Evolutionary conservation across 2,888 invertebrate genomes (phyloP), one percentile per base, ranked within the genome.

Genomic region (Cheilosia scutellata): DNA sequence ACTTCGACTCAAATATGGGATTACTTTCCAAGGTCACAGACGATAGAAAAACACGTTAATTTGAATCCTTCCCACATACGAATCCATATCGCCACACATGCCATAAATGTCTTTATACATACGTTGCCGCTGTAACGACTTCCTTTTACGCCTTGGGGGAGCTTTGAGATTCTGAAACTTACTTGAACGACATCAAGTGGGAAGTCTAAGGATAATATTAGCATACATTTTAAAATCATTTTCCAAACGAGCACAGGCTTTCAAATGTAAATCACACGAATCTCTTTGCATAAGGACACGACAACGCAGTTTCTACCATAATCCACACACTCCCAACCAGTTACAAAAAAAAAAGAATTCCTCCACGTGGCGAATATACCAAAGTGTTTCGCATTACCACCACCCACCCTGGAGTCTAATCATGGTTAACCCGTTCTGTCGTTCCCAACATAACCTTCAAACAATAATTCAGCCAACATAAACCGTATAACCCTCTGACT

Each of bases 341-440:
- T 16, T 20, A n/a, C 65, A 33, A 33, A 37, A 7, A 31, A 33
- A 55, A 27, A 7, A 31, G 25, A 55, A 27, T 25, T 47, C 20
- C 33, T 13, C 44, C n/a, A 20, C 57, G n/a, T 16, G 55, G 31
- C 25, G n/a, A 25, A 31, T 51, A 11, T 27, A 51, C 13, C 57
- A 9, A 53, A 33, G 44, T 51, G 58, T 60, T 16, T 33, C 37
- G 11, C 62, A 37, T 82, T 49, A 44, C 49, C 70, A 40, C 33
- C 60, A 29, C 13, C 27, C 11, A 13, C 2, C 63, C 42, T 9
- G 20, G 16, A 29, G 11, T 25, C 49, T 33, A n/a, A 65, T 65
- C 63, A 47, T 16, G 33, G 5, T 25, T 44, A 74, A 74, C 62
- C 72, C 72, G 42, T 74, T 74, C 11, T 51, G 31, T 71, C 42